These are phyloP conservation scores for Mesoligia furuncula DNA, from an alignment of 2,888 invertebrate genomes.

Conservation along the genomic window DNA sequence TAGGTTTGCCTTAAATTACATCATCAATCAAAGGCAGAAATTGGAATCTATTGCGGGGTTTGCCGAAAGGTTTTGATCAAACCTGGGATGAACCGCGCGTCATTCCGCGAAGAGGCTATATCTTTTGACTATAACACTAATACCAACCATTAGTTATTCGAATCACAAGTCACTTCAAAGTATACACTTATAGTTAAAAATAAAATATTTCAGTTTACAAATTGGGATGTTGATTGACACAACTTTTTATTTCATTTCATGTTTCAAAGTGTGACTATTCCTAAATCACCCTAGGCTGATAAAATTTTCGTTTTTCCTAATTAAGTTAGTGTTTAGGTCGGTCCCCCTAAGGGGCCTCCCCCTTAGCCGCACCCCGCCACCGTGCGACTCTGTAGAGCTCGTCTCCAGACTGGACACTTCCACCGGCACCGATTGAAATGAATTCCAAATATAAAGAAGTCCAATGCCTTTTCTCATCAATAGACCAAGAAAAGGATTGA, in stretches of 20 bases:
- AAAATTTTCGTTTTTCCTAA: too few relatives aligned
- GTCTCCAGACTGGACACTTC: too few relatives aligned
- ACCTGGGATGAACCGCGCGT: background rate
- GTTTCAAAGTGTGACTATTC: too few relatives aligned
- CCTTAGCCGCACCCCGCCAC: too few relatives aligned
- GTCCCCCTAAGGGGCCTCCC: too few relatives aligned
- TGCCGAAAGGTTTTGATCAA: background rate
- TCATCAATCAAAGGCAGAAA: background rate
- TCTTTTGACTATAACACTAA: background rate
- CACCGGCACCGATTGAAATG: too few relatives aligned
- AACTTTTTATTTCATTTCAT: constrained; percentile 2
- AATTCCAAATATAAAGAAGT: too few relatives aligned
- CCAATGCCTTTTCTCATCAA: too few relatives aligned
- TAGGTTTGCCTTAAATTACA: background rate
- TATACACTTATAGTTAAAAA: background rate
- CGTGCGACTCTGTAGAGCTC: too few relatives aligned
- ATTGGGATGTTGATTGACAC: background rate
- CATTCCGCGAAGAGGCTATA: background rate
- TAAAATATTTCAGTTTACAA: background rate
- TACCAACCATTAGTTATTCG: background rate
- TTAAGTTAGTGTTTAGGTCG: too few relatives aligned
- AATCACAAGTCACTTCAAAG: background rate
- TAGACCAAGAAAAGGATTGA: too few relatives aligned
- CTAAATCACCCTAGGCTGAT: too few relatives aligned
- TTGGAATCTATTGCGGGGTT: background rate